Evolutionary conservation across 1,140 invertebrate species (phyloP), one percentile per base, ranked within the genome.

Genomic region (Drosophila elegans): DNA sequence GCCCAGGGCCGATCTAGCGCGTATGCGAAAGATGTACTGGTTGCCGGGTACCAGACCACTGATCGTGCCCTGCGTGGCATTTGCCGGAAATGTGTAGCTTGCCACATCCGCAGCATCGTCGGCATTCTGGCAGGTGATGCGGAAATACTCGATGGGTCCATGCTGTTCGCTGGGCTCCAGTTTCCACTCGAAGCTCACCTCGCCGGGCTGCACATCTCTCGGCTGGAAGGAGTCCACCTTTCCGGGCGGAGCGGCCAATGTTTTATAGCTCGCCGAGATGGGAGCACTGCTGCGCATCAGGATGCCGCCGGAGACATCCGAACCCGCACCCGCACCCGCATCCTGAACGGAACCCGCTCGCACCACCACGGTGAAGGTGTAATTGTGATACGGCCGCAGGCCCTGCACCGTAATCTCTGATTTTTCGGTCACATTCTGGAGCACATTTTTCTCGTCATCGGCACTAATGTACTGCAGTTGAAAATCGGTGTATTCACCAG

Each of bases 361-460:
- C 5, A 97, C 97, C 10, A 96, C 95, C 5, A 98, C 95, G 2
- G 97, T 97, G 90, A 98, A 98, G 0, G 97, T 98, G 85, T 98
- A 98, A 92, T 97, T 97, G 68, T 96, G 93, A 93, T 97, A 95
- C 0, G 97, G 97, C 75, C 95, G 96, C 27, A 98, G 93, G 95
- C 95, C 5, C 82, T 93, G 71, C 36, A 97, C 95, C 9, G 95
- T 96, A 16, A 98, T 96, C 25, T 93, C 94, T 68, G 95, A 95
- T 36, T 93, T 93, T 11, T 94, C 93, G 2, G 96, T 97, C 3
- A 95, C 93, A 92, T 97, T 97, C 89, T 96, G 95, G 36, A 52
- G 95, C 94, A 42, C 16, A 96, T 93, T 74, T 90, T 38, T 93
- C 7, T 95, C 74, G 44, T 73, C 67, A 71, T 95, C 94, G 4